These are phyloP conservation scores for Myotis myotis DNA, from an alignment of 2,797 vertebrate genomes.

Conservation along the genomic window DNA sequence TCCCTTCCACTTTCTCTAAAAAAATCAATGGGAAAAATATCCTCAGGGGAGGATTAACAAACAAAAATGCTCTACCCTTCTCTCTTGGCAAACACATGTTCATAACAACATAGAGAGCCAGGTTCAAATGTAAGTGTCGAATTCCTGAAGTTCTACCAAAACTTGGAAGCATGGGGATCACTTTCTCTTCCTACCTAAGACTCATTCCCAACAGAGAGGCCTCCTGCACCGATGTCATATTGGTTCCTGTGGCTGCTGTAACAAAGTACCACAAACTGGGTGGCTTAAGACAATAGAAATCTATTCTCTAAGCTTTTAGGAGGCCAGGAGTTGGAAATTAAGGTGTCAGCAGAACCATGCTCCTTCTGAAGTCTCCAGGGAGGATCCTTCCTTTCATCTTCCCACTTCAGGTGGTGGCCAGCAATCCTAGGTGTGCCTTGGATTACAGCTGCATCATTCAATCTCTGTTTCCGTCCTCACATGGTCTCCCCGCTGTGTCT, in stretches of 20 bases:
- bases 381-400: background rate
- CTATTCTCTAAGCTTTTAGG: background rate
- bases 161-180: background rate
- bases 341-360: background rate
- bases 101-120: background rate
- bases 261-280: background rate
- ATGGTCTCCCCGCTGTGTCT: background rate
- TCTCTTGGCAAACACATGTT: background rate
- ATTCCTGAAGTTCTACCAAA: background rate
- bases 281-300: background rate
- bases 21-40: too few species aligned
- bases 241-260: background rate
- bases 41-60: too few species aligned
- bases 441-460: background rate
- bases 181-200: background rate
- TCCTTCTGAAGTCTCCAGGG: background rate
- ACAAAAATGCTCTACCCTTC: background rate
- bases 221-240: accelerated
- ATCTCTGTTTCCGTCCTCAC: background rate
- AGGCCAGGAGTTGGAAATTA: background rate
- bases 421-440: accelerated
- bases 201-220: accelerated
- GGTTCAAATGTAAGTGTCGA: background rate
- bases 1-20: too few species aligned
- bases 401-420: background rate